Evolutionary conservation across 2,113 vertebrate genomes (phyloP).

Genomic region (Gopherus evgoodei): DNA sequence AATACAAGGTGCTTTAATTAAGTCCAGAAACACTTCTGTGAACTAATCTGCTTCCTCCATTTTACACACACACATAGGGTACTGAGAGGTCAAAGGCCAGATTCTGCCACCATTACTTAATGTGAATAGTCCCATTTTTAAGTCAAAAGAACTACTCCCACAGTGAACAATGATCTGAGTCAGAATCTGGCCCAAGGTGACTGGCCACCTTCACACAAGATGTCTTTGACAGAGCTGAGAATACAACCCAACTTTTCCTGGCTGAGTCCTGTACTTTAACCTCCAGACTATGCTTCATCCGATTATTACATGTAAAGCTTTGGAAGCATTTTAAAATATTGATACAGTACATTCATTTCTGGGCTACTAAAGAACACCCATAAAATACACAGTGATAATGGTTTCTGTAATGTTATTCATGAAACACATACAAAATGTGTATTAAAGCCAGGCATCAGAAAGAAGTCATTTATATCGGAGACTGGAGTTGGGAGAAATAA

Average conservation of each 20-base stretch:
- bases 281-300: background rate
- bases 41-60: background rate
- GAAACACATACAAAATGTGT: background rate
- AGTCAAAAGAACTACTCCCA: background rate
- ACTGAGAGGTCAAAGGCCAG: background rate
- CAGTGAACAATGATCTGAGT: background rate
- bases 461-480: fast-evolving
- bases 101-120: background rate
- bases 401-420: background rate
- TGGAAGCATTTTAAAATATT: constrained; percentile 41
- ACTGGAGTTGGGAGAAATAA: background rate
- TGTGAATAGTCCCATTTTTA: background rate
- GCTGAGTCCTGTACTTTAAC: background rate
- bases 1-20: background rate
- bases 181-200: fast-evolving
- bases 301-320: background rate
- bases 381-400: background rate
- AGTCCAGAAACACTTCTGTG: background rate
- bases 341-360: constrained; percentile 39
- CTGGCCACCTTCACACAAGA: constrained; percentile 4
- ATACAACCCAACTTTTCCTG: constrained; percentile 5
- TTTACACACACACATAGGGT: background rate
- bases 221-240: background rate
- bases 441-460: background rate
- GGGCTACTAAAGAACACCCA: constrained; percentile 5